These are phyloP conservation scores for Suillia variegata DNA, from an alignment of 2,888 invertebrate genomes.

Conservation along the genomic window DNA sequence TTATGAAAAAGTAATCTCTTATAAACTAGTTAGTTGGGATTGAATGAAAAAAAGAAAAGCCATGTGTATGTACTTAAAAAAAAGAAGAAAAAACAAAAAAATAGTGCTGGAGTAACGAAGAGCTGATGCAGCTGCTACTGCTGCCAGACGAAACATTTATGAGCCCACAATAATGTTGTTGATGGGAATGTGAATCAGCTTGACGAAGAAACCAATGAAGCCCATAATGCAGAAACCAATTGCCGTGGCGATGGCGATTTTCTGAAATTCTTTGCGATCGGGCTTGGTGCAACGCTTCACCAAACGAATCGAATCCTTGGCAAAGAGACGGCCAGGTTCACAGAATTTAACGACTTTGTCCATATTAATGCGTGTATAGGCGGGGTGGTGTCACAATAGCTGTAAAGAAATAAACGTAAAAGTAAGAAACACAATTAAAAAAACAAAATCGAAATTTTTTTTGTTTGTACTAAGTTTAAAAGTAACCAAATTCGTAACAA, in stretches of 20 bases:
- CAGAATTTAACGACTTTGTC: conserved; percentile 95
- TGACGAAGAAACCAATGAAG: conserved; percentile 99
- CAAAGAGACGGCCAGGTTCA: conserved; percentile 94
- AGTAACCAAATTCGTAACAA: too few species aligned
- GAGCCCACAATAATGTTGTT: conserved; percentile 94
- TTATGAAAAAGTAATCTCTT: conserved; percentile 2
- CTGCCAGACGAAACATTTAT: conserved; percentile 57
- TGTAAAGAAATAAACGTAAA: neutral
- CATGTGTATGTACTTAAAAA: neutral
- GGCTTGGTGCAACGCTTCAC: conserved; percentile 99
- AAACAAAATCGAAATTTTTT: too few species aligned
- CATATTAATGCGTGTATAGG: conserved; percentile 67
- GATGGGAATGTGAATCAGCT: conserved; percentile 99
- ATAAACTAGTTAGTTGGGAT: neutral
- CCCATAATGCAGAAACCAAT: conserved; percentile 99
- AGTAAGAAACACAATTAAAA: too few species aligned
- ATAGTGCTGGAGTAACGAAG: too few species aligned
- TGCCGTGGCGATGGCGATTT: conserved; percentile 98
- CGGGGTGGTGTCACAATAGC: neutral
- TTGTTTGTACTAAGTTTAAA: too few species aligned
- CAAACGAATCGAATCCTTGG: conserved; percentile 97
- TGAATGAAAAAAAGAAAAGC: neutral
- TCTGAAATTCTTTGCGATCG: conserved; percentile 99
- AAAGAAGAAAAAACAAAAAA: neutral
- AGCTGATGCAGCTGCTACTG: too few species aligned